Conservation (phyloP, 2,888 invertebrate species). For the Drosophila paramelanica region DNA sequence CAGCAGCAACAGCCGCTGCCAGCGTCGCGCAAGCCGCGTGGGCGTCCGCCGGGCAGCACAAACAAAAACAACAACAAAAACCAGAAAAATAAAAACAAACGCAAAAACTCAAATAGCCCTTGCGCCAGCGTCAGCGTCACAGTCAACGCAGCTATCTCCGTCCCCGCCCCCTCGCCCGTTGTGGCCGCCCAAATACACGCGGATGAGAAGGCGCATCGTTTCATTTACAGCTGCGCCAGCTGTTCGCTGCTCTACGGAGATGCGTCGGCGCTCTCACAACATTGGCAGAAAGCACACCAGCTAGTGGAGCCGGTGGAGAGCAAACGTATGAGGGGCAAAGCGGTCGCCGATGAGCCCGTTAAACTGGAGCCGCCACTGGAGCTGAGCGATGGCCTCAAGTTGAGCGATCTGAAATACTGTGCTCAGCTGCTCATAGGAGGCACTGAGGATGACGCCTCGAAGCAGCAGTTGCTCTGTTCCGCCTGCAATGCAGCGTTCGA, state of each 20-base stretch:
- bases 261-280: constrained; percentile 60
- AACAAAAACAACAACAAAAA: constrained; percentile 49
- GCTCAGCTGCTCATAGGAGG: constrained; percentile 74
- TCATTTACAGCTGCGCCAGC: constrained; percentile 75
- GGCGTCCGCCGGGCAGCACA: constrained; percentile 60
- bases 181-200: constrained; percentile 62
- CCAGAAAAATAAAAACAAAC: constrained; percentile 54
- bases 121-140: constrained; percentile 53
- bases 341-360: constrained; percentile 17
- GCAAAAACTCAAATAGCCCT: constrained; percentile 61
- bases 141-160: neutral
- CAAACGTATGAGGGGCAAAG: constrained; percentile 26
- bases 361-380: constrained; percentile 49
- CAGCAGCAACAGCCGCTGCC: constrained; percentile 29
- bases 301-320: constrained; percentile 28
- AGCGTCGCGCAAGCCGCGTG: constrained; percentile 61
- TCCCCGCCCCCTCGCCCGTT: constrained; percentile 5
- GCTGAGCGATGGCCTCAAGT: constrained; percentile 24
- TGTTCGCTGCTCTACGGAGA: constrained; percentile 74
- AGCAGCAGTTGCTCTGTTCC: constrained; percentile 63
- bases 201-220: constrained; percentile 66
- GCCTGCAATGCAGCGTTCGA: constrained; percentile 74
- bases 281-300: constrained; percentile 69
- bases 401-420: constrained; percentile 68
- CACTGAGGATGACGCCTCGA: constrained; percentile 40